Evolutionary conservation across 1,140 invertebrate species (phyloP).

Genomic region (Maniola jurtina): DNA sequence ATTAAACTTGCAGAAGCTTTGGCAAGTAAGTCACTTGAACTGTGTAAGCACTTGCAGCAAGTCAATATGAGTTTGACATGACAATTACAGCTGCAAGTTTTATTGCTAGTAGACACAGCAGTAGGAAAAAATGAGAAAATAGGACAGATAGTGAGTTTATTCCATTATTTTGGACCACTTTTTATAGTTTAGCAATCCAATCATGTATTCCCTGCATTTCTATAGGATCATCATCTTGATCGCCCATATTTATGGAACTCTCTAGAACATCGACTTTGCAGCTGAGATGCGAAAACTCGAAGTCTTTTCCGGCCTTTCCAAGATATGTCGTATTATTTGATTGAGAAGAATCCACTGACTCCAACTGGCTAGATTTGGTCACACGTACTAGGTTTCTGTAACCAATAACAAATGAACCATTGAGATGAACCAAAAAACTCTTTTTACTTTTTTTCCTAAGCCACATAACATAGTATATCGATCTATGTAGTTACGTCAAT

Average conservation of each 20-base stretch:
- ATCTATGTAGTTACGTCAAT: too few relatives aligned
- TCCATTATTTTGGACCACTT: neutral
- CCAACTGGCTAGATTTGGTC: slow-evolving; percentile 87
- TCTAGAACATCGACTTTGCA: slow-evolving; percentile 87
- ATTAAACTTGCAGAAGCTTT: too few relatives aligned
- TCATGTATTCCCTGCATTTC: slow-evolving; percentile 81
- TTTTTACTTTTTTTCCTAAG: too few relatives aligned
- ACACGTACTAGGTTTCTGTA: slow-evolving; percentile 86
- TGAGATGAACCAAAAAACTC: too few relatives aligned
- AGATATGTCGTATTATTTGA: slow-evolving; percentile 81
- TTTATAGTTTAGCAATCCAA: slow-evolving; percentile 82
- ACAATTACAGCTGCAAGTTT: too few relatives aligned
- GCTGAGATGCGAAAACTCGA: slow-evolving; percentile 87
- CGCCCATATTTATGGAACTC: slow-evolving; percentile 81
- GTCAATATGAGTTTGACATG: too few relatives aligned
- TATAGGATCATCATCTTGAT: slow-evolving; percentile 72
- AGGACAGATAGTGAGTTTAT: slow-evolving; percentile 12
- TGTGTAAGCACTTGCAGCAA: too few relatives aligned
- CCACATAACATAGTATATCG: too few relatives aligned
- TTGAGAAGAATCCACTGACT: slow-evolving; percentile 84
- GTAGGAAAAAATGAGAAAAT: slow-evolving; percentile 23
- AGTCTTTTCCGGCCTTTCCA: slow-evolving; percentile 88
- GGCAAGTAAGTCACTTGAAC: too few relatives aligned
- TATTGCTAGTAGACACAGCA: too few relatives aligned
- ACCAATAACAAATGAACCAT: slow-evolving; percentile 13